phyloP scores from a whole-genome alignment of 1,140 invertebrate species.

The Macrocentrus cingulum region DNA sequence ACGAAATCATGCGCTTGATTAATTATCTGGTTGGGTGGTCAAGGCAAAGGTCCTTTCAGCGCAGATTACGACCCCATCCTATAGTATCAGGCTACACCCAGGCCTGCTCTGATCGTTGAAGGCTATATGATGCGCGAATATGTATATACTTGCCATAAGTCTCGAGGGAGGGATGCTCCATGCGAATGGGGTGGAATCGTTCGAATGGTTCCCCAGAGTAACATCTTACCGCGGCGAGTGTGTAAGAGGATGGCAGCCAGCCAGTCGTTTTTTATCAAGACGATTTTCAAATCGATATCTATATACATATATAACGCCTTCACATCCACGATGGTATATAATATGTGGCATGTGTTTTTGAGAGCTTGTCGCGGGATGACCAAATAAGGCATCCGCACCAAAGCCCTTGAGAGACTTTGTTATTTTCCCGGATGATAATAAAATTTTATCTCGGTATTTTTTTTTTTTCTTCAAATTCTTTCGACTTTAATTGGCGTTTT shows the following conservation, averaged over 20 bases:
- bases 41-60: constrained; percentile 27
- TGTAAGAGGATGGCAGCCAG: neutral
- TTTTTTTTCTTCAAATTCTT: too few relatives aligned
- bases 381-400: neutral
- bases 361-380: neutral
- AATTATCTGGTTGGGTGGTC: constrained; percentile 25
- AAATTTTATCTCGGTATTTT: too few relatives aligned
- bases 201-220: constrained; percentile 13
- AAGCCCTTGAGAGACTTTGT: too few relatives aligned
- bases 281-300: constrained; percentile 7
- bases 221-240: constrained; percentile 5
- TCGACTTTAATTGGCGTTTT: too few relatives aligned
- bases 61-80: constrained; percentile 22
- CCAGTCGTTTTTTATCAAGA: constrained; percentile 11
- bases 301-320: neutral
- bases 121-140: neutral
- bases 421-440: too few relatives aligned
- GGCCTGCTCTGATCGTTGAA: neutral
- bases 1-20: constrained; percentile 27
- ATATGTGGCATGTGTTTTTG: neutral
- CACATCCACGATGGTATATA: constrained; percentile 9
- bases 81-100: neutral
- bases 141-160: neutral
- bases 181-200: constrained; percentile 2
- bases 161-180: neutral